phyloP scores from a whole-genome alignment of 2,797 vertebrate genomes.

The Rhincodon typus region DNA sequence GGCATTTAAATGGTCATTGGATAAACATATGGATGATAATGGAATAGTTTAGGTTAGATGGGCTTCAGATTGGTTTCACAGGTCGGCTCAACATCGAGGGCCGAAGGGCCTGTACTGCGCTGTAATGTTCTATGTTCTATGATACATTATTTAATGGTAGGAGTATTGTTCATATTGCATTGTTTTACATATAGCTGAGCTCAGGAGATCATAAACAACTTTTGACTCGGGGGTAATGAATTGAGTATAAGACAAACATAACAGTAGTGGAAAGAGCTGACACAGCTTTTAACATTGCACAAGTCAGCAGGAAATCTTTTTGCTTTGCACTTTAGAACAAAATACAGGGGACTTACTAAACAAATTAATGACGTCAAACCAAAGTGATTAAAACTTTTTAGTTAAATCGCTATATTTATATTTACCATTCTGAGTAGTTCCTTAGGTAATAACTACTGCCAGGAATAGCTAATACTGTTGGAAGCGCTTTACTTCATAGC shows the following conservation, averaged over 20 bases:
- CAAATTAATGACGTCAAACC: neutral
- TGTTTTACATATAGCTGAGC: neutral
- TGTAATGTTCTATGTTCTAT: no score
- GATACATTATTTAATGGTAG: neutral
- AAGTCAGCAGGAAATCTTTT: conserved; percentile 30
- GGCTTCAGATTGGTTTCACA: no score
- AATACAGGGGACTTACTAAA: neutral
- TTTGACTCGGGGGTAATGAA: neutral
- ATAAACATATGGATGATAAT: no score
- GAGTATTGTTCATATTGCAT: neutral
- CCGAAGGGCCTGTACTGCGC: no score
- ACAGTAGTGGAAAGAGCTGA: neutral
- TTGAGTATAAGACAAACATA: neutral
- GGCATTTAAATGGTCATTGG: no score
- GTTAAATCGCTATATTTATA: neutral
- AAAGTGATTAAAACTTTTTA: neutral
- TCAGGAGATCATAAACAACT: neutral
- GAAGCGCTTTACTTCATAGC: neutral
- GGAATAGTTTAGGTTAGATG: no score
- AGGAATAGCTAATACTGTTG: neutral
- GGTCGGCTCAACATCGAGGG: no score
- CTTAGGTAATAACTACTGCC: neutral
- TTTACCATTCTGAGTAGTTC: neutral
- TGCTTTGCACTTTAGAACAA: neutral
- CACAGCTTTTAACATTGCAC: neutral